Conservation (phyloP, 2,797 vertebrate species). For the Coranthus polyacanthus region DNA sequence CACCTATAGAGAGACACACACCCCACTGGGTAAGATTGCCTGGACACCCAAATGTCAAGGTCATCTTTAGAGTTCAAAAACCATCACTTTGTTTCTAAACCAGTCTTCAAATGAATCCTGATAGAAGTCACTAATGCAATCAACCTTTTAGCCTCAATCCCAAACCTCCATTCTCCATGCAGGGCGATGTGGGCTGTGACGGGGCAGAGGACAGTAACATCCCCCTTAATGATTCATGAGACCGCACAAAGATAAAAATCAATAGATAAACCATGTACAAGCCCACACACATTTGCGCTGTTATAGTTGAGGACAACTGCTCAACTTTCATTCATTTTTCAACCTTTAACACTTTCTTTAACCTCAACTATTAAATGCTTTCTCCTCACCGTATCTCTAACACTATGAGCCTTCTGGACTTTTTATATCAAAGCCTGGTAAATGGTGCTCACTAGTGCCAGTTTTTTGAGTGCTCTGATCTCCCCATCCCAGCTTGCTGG, state of each 20-base stretch:
- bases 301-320: constrained; percentile 42
- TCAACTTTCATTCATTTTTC: constrained; percentile 58
- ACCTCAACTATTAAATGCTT: constrained; percentile 56
- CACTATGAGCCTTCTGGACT: constrained; percentile 26
- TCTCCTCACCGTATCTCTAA: constrained; percentile 43
- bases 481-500: constrained; percentile 27
- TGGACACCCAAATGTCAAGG: constrained; percentile 65
- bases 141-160: constrained; percentile 76
- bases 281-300: constrained; percentile 16
- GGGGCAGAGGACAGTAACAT: constrained; percentile 68
- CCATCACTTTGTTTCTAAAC: constrained; percentile 76
- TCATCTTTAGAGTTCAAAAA: constrained; percentile 73
- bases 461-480: constrained; percentile 61
- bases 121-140: constrained; percentile 80
- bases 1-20: constrained; percentile 6
- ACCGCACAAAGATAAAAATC: constrained; percentile 62
- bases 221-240: constrained; percentile 49
- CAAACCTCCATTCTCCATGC: constrained; percentile 56
- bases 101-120: constrained; percentile 75
- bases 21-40: constrained; percentile 49
- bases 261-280: constrained; percentile 45
- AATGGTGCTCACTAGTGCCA: constrained; percentile 52
- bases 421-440: constrained; percentile 51
- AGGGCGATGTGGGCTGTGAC: constrained; percentile 38
- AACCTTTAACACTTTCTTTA: constrained; percentile 50